Evolutionary conservation across 2,888 invertebrate species (phyloP), one percentile per base, ranked within the genome.

Genomic region (Drosophila macrospina): DNA sequence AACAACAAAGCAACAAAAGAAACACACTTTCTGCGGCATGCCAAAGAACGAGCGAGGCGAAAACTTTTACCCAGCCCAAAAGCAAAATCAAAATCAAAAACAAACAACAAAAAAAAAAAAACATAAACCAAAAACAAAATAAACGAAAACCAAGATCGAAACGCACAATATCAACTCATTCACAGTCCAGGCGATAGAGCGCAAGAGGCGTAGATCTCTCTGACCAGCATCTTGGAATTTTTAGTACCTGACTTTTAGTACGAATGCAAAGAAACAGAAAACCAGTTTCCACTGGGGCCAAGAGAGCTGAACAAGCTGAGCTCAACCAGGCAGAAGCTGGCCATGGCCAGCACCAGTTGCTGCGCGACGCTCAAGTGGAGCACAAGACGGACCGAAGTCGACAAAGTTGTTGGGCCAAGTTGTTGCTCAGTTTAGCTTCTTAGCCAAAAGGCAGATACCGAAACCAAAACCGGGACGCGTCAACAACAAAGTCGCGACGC

Each of bases 301-400:
- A 36, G 48, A 48, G 50, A 59, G 44, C 32, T 37, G 48, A 47
- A 52, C 59, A 36, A 59, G 44, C 32, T 37, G 48, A 47, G 56
- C 59, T 51, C 39, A 4, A 44, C 37, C 44, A 37, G 65, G 57
- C 62, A 57, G 37, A 67, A 66, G 52, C 54, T 45, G 48, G 45
- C 69, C 52, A 61, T 26, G 54, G 66, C 44, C 77, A 67, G 68
- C 59, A 52, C 62, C 85, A 86, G 86, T 86, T 88, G 85, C 63
- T 77, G 73, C 85, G 79, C 81, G 89, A 74, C 69, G 82, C 82
- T 88, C 89, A 70, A 86, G 74, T 85, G 64, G 89, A 76, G 81
- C 85, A 69, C 67, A 80, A 73, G 73, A 79, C 60, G 30, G 8
- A 54, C 37, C 34, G 56, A 39, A 26, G 32, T 13, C 20, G 32